Evolutionary conservation across 37 sponge, comb jelly and placozoan genomes (phyloP).

Genomic region (Halisarca cf. caerulea): DNA sequence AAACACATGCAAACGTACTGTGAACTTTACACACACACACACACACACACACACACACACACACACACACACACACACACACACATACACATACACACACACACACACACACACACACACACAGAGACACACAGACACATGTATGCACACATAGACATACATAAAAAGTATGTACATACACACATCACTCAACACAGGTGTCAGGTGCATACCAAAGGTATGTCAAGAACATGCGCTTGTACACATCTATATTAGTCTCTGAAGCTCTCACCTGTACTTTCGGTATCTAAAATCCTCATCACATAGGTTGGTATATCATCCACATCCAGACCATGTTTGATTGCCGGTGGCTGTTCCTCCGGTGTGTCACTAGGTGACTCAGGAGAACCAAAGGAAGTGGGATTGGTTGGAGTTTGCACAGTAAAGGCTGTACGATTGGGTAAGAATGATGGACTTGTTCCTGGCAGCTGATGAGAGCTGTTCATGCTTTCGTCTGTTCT

Average conservation of each 20-base stretch:
- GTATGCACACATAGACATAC: too few relatives aligned
- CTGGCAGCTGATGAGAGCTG: background rate
- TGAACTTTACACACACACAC: too few relatives aligned
- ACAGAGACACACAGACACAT: too few relatives aligned
- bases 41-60: too few relatives aligned
- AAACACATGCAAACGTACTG: too few relatives aligned
- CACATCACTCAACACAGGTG: too few relatives aligned
- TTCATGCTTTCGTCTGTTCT: background rate
- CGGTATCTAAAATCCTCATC: background rate
- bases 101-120: too few relatives aligned
- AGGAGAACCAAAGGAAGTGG: too few relatives aligned
- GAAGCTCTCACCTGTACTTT: background rate
- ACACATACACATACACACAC: too few relatives aligned
- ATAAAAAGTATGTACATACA: too few relatives aligned
- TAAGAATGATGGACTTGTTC: background rate
- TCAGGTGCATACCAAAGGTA: background rate
- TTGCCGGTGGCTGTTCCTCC: background rate
- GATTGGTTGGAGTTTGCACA: background rate
- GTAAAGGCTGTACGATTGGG: background rate
- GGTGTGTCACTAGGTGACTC: background rate
- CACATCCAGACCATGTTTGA: background rate
- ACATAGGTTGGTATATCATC: slow-evolving; percentile 4
- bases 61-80: too few relatives aligned
- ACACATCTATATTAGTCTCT: background rate
- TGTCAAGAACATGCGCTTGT: background rate